A percentile compares a stretch with the other conserved stretches of the same genome.
These are phyloP conservation scores for Amblyjoppa proteus DNA, from an alignment of 2,888 invertebrate species.

Conservation along the genomic window DNA sequence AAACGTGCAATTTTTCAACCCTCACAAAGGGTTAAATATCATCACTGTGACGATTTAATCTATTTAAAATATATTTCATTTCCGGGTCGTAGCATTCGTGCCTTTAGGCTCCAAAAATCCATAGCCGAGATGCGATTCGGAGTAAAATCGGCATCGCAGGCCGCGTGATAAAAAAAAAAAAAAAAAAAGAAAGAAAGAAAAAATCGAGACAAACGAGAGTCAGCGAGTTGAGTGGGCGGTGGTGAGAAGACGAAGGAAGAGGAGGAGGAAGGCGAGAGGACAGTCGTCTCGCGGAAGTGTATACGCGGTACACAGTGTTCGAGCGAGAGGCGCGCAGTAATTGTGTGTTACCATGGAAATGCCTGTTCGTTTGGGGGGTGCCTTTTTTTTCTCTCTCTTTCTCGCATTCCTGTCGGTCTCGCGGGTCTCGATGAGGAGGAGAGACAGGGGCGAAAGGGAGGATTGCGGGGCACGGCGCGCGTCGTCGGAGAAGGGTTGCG, in stretches of 20 bases:
- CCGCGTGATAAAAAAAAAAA: background rate
- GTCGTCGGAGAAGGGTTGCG: conserved; percentile 80
- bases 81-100: background rate
- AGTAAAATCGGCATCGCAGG: background rate
- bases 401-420: conserved; percentile 54
- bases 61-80: background rate
- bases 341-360: conserved; percentile 83
- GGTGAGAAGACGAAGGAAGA: conserved; percentile 19
- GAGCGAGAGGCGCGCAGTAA: conserved; percentile 74
- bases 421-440: conserved; percentile 27
- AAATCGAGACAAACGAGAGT: conserved; percentile 26
- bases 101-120: background rate
- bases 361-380: conserved; percentile 80
- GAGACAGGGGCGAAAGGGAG: conserved; percentile 73
- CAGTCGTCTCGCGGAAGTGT: conserved; percentile 27
- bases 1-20: too few species aligned
- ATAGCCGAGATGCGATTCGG: background rate
- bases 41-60: background rate
- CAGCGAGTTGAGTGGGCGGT: conserved; percentile 31
- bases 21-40: too few species aligned
- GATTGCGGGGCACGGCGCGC: conserved; percentile 74
- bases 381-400: conserved; percentile 64
- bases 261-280: conserved; percentile 57
- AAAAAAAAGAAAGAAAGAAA: conserved; percentile 8
- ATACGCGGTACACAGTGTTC: conserved; percentile 31